Conservation (phyloP, 2,888 invertebrate genomes). For the Aspidiotus destructor region DNA sequence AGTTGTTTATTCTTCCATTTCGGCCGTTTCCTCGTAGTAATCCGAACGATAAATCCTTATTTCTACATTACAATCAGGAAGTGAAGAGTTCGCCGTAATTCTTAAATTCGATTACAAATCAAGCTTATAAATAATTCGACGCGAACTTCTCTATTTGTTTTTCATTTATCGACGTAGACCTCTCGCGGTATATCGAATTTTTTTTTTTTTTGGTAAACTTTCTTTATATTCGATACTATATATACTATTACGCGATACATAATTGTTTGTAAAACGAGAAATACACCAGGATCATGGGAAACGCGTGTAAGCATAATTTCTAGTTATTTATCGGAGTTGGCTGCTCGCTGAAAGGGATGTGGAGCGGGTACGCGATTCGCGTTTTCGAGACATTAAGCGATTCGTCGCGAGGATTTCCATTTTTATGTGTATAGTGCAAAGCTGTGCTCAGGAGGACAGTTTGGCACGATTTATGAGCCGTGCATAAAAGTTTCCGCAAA, state of each 20-base stretch:
- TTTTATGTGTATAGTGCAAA: slow-evolving; percentile 33
- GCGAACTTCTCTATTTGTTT: too few species aligned
- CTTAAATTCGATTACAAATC: too few species aligned
- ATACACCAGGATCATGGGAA: slow-evolving; percentile 22
- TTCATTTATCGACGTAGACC: too few species aligned
- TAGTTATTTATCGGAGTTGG: slow-evolving; percentile 24
- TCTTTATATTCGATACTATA: too few species aligned
- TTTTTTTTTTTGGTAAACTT: too few species aligned
- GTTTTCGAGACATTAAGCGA: slow-evolving; percentile 33
- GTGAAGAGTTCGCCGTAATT: too few species aligned
- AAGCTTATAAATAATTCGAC: too few species aligned
- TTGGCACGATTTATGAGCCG: slow-evolving; percentile 32
- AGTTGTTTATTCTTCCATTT: too few species aligned
- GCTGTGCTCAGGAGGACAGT: slow-evolving; percentile 33
- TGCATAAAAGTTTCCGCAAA: slow-evolving; percentile 33
- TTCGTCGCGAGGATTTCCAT: slow-evolving; percentile 33
- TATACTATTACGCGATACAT: not conserved
- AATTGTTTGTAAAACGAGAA: slow-evolving; percentile 27
- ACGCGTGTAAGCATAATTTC: slow-evolving; percentile 32
- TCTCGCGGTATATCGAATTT: too few species aligned
- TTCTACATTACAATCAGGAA: too few species aligned
- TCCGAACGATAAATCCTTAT: too few species aligned
- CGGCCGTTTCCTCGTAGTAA: too few species aligned
- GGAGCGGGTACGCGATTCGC: slow-evolving; percentile 14
- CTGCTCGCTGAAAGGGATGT: not conserved